These are phyloP conservation scores for Sepiola atlantica DNA, from an alignment of 2,888 invertebrate genomes.

Conservation along the genomic window DNA sequence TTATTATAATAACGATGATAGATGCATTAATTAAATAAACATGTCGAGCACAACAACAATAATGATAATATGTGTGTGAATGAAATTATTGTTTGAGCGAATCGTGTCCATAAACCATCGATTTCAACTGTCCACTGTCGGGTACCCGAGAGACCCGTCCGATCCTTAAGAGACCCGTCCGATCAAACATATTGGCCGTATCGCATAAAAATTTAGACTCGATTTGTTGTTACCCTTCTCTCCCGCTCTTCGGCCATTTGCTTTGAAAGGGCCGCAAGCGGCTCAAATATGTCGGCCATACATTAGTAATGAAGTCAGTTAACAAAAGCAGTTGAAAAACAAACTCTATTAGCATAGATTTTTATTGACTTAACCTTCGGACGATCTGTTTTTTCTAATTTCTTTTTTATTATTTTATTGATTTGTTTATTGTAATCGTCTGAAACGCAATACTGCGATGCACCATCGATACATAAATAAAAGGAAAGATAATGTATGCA, in stretches of 20 bases:
- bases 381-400: no score
- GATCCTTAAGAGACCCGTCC: background rate
- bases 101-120: background rate
- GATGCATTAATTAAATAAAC: background rate
- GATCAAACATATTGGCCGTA: background rate
- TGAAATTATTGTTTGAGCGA: background rate
- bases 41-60: background rate
- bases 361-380: background rate
- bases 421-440: background rate
- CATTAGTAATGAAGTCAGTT: slow-evolving; percentile 23
- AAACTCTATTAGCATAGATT: background rate
- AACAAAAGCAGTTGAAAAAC: background rate
- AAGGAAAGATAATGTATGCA: background rate
- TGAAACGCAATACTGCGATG: background rate
- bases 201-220: background rate
- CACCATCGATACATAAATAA: background rate
- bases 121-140: background rate
- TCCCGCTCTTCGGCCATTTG: background rate
- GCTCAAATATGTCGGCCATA: background rate
- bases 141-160: background rate
- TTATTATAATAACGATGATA: no score
- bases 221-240: background rate
- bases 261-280: background rate
- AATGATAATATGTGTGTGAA: background rate
- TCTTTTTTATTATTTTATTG: no score